phyloP scores from a whole-genome alignment of 92 coral and sea anemone species.

The Blastomussa wellsi region DNA sequence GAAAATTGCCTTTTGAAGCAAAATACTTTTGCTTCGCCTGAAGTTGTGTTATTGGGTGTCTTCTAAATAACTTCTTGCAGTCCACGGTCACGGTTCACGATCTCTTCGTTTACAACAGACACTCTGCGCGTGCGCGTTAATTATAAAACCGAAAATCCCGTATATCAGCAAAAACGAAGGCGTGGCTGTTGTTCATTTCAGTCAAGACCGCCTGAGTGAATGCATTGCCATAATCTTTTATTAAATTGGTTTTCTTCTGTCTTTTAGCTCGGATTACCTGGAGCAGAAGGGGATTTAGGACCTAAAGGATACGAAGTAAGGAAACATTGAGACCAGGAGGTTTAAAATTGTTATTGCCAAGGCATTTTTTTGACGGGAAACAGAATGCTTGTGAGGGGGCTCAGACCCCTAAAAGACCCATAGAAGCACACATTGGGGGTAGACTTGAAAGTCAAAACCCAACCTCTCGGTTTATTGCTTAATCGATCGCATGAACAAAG shows the following conservation, averaged over 20 bases:
- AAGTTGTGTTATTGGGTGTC: too few species aligned
- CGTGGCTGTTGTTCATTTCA: not conserved
- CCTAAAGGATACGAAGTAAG: conserved; percentile 43
- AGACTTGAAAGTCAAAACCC: not conserved
- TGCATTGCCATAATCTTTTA: not conserved
- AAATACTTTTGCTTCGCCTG: too few species aligned
- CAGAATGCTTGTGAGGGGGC: too few species aligned
- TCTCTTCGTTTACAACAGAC: too few species aligned
- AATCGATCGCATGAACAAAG: too few species aligned
- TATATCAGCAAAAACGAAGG: too few species aligned
- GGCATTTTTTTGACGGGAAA: not conserved
- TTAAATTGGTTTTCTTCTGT: not conserved
- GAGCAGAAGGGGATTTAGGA: conserved; percentile 23
- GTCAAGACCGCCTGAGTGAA: not conserved
- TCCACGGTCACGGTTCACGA: too few species aligned
- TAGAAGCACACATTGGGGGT: not conserved
- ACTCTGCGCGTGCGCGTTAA: too few species aligned
- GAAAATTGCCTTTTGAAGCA: too few species aligned
- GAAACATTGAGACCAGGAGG: too few species aligned
- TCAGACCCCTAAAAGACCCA: not conserved
- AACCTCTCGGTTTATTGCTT: not conserved
- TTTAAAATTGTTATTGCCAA: not conserved
- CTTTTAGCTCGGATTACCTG: conserved; percentile 33
- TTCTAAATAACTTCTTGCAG: too few species aligned
- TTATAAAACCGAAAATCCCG: too few species aligned